A percentile compares a stretch with the other conserved stretches of the same genome.
Conservation (phyloP, 2,888 invertebrate genomes). For the Argyresthia albistria region DNA sequence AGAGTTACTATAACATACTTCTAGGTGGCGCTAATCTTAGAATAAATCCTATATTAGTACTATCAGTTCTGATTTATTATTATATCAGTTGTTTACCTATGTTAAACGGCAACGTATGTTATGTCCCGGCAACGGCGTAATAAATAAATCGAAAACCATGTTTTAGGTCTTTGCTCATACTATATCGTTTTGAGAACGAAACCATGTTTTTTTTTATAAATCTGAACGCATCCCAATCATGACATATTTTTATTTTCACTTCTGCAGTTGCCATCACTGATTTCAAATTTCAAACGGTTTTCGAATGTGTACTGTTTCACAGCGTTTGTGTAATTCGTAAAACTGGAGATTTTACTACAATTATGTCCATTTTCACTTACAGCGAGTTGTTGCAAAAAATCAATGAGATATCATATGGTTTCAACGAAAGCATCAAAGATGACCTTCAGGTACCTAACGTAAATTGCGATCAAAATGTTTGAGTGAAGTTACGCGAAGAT, state of each 20-base stretch:
- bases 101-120: too few species aligned
- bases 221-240: constrained; percentile 2
- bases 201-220: neutral
- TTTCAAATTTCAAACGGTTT: constrained; percentile 57
- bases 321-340: constrained; percentile 40
- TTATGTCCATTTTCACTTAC: constrained; percentile 61
- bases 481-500: neutral
- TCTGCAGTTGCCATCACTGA: constrained; percentile 21
- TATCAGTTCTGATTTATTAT: too few species aligned
- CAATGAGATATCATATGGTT: constrained; percentile 35
- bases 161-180: too few species aligned
- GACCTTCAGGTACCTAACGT: constrained; percentile 50
- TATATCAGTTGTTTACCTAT: too few species aligned
- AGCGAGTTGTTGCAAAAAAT: constrained; percentile 49
- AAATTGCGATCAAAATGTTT: neutral
- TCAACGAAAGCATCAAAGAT: constrained; percentile 35
- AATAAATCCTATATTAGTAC: too few species aligned
- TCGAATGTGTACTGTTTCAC: constrained; percentile 40
- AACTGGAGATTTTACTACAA: constrained; percentile 34
- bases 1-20: too few species aligned
- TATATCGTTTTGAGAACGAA: too few species aligned
- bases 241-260: neutral
- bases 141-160: too few species aligned
- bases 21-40: too few species aligned
- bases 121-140: too few species aligned